These are phyloP conservation scores for Zaprionus obscuricornis DNA, from an alignment of 2,888 invertebrate species.

Conservation along the genomic window DNA sequence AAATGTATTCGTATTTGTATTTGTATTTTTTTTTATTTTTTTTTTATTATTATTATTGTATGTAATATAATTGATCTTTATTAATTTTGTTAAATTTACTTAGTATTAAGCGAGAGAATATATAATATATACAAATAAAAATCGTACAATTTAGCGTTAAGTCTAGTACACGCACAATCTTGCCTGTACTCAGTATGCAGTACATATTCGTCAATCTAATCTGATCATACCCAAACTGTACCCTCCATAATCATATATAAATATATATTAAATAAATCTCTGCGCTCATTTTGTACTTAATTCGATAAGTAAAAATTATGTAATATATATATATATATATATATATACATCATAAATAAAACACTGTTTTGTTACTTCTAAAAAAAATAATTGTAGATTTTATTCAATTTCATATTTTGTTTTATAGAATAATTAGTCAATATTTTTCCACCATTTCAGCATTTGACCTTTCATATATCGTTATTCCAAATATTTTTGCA, in stretches of 20 bases:
- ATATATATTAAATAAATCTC: background rate
- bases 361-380: slow-evolving; percentile 61
- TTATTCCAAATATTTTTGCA: too few species aligned
- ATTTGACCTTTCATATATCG: too few species aligned
- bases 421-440: too few species aligned
- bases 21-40: slow-evolving; percentile 17
- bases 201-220: too few species aligned
- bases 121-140: too few species aligned
- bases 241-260: background rate
- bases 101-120: slow-evolving; percentile 43
- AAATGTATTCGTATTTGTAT: slow-evolving; percentile 8
- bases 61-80: slow-evolving; percentile 40
- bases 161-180: slow-evolving; percentile 18
- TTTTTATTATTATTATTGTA: slow-evolving; percentile 15
- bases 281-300: slow-evolving; percentile 42
- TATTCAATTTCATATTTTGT: too few species aligned
- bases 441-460: too few species aligned
- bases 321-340: slow-evolving; percentile 23
- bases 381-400: slow-evolving; percentile 8
- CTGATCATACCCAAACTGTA: slow-evolving; percentile 6
- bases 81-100: slow-evolving; percentile 36
- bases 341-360: slow-evolving; percentile 43
- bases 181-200: too few species aligned
- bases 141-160: slow-evolving; percentile 31
- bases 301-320: slow-evolving; percentile 37